Percentiles rank a stretch among this genome's conserved stretches.
These are phyloP conservation scores for Calypte anna DNA, from an alignment of 2,113 vertebrate genomes.

Conservation along the genomic window DNA sequence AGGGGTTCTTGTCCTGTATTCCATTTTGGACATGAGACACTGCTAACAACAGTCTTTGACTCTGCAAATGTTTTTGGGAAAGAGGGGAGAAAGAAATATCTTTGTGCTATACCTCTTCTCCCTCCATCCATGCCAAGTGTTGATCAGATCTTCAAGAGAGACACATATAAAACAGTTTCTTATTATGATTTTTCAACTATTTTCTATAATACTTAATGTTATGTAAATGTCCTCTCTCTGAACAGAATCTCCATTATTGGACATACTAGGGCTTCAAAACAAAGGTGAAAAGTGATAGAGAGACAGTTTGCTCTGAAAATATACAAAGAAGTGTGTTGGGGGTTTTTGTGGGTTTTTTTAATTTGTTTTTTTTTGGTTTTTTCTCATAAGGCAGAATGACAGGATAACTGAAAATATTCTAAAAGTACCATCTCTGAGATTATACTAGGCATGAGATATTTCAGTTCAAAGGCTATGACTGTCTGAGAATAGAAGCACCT, in stretches of 20 bases:
- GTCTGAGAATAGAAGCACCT: background rate
- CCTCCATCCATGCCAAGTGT: accelerated
- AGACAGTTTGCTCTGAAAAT: background rate
- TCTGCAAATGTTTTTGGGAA: accelerated
- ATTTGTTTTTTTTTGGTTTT: background rate
- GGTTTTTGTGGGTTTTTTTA: too few relatives aligned
- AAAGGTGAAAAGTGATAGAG: background rate
- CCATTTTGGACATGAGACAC: background rate
- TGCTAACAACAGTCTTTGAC: background rate
- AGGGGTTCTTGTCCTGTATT: background rate
- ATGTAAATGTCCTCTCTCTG: background rate
- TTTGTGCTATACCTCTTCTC: background rate
- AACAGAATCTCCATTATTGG: background rate
- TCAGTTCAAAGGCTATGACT: background rate
- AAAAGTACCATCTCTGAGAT: background rate
- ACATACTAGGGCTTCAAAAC: background rate
- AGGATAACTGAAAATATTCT: background rate
- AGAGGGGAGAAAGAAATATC: background rate
- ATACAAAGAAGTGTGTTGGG: background rate
- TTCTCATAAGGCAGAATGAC: background rate
- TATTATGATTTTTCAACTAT: background rate
- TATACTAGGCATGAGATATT: background rate
- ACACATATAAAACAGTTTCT: background rate
- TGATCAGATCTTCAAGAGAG: background rate
- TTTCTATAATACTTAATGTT: background rate